Evolutionary conservation across 2,113 vertebrate genomes (phyloP).

Genomic region (Marmota monax): DNA sequence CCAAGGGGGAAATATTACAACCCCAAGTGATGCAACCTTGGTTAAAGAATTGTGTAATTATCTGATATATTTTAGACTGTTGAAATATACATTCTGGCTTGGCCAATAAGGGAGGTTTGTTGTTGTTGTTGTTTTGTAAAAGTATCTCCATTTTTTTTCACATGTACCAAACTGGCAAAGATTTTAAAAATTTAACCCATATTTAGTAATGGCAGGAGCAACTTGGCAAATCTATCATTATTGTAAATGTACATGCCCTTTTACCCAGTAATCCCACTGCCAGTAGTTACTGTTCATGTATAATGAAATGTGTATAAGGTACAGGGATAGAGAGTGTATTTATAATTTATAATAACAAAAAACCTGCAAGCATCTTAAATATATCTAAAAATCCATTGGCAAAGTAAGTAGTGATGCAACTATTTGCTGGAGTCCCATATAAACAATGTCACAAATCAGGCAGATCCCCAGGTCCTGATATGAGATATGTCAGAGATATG

Average conservation of each 20-base stretch:
- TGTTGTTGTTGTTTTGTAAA: conserved; percentile 19
- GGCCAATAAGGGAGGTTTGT: background rate
- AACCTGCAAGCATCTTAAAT: background rate
- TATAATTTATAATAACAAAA: background rate
- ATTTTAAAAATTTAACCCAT: background rate
- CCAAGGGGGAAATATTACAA: background rate
- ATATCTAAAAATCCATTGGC: background rate
- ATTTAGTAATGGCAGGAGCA: background rate
- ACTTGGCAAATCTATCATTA: background rate
- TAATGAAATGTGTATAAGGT: background rate
- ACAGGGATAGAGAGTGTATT: background rate
- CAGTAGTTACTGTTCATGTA: background rate
- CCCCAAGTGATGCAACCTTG: background rate
- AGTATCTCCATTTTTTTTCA: background rate
- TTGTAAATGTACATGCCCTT: background rate
- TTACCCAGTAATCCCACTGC: background rate
- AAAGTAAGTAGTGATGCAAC: background rate
- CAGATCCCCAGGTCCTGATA: background rate
- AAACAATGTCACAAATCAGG: background rate
- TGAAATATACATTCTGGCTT: background rate
- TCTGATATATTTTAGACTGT: background rate
- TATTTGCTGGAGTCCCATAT: background rate
- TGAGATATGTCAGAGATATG: background rate
- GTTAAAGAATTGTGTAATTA: conserved; percentile 23
- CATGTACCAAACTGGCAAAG: background rate